A percentile compares a stretch with the other conserved stretches of the same genome.
Conservation (phyloP, 2,113 vertebrate genomes). For the Alosa alosa region DNA sequence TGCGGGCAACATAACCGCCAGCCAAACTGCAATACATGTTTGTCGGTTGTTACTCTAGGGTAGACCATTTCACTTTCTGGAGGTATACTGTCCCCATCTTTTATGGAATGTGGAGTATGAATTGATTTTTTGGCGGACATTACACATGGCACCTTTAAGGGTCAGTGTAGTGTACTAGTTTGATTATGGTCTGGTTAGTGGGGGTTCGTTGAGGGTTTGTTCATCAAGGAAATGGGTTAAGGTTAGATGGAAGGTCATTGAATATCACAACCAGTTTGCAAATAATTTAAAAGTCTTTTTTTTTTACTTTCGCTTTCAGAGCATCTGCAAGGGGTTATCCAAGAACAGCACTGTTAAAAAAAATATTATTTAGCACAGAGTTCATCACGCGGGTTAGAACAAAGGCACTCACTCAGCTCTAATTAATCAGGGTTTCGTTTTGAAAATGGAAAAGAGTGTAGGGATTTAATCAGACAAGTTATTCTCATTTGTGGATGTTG, state of each 20-base stretch:
- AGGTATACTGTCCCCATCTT: too few relatives aligned
- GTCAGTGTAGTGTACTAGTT: too few relatives aligned
- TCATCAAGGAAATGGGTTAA: not conserved
- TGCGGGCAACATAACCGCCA: too few relatives aligned
- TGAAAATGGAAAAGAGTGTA: constrained; percentile 18
- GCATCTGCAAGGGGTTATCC: not conserved
- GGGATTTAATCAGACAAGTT: constrained; percentile 32
- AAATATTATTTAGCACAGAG: not conserved
- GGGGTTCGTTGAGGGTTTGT: not conserved
- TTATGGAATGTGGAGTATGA: too few relatives aligned
- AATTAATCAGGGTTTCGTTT: constrained; percentile 28
- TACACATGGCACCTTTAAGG: too few relatives aligned
- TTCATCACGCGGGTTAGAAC: not conserved
- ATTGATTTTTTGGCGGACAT: too few relatives aligned
- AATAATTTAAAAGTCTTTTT: not conserved
- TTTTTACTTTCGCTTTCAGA: not conserved
- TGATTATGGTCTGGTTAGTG: too few relatives aligned
- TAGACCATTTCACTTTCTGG: too few relatives aligned
- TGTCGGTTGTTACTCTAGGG: too few relatives aligned
- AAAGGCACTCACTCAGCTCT: not conserved
- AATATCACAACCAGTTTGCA: not conserved
- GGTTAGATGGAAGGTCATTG: not conserved
- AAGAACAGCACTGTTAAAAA: constrained; percentile 4
- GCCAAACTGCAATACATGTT: too few relatives aligned
- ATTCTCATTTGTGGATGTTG: constrained; percentile 28